Evolutionary conservation across 2,888 invertebrate genomes (phyloP), one percentile per base, ranked within the genome.

Genomic region (Leptopilina syphax): DNA sequence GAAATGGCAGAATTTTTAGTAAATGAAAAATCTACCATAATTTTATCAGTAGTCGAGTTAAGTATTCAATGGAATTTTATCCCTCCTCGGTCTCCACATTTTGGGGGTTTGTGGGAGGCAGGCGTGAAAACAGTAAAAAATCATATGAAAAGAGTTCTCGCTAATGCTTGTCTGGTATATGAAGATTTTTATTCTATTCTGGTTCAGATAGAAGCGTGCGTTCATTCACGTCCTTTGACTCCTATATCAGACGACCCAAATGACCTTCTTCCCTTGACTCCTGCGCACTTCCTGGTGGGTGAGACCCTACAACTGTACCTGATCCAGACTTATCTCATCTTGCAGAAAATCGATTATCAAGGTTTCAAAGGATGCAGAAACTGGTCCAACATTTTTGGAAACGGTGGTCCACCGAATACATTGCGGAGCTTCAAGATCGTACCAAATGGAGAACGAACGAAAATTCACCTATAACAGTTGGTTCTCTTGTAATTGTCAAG

Each of bases 271-370:
- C 57, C 57, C 1, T 2, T 57, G 3, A 57, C 57, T n/a, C 57
- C 57, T 6, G 57, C 50, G 4, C 89, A 90, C 78, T 89, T 90
- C 68, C 80, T 91, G 0, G 86, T 89, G 63, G 89, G 88, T 9
- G 79, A 80, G 54, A 76, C 86, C 1, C 68, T 89, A 1, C 86
- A 77, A 66, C 83, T 0, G 12, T 88, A 2, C 85, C 88, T 1
- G 87, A 90, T 57, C 83, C 82, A 0, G 82, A 87, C 24, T 8
- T 88, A 0, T 73, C 70, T 4, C 77, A 86, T 10, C 10, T 82
- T 9, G 76, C 80, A 12, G 44, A 70, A 0, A 84, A 83, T 67
- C 78, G 85, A 0, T 68, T 88, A 44, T 44, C 65, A 13, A 78
- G 84, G 0, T 89, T 84, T 84, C 85, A 88, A 47, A 41, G 73